Evolutionary conservation across 2,888 invertebrate species (phyloP), one percentile per base, ranked within the genome.

Genomic region (Fragum fragum): DNA sequence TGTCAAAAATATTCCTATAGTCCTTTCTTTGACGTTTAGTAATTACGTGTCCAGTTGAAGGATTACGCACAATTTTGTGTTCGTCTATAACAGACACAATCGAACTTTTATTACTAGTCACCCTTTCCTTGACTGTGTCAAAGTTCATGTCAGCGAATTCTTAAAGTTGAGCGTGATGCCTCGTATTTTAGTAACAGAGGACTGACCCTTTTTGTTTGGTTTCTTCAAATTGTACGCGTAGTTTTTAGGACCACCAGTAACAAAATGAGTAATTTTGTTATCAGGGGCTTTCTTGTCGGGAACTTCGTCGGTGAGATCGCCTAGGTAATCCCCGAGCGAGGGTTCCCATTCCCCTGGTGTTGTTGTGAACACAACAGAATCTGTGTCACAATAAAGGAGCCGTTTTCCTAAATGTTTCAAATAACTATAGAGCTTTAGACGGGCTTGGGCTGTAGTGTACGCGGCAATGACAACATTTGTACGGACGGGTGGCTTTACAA

Each of bases 401-500:
- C 72, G 28, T 32, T 42, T n/a, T n/a, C n/a, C n/a, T n/a, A n/a
- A n/a, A n/a, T n/a, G n/a, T n/a, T n/a, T n/a, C n/a, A n/a, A n/a
- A n/a, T n/a, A n/a, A n/a, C n/a, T n/a, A n/a, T n/a, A n/a, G n/a
- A n/a, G n/a, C n/a, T n/a, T n/a, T n/a, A 21, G 66, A 39, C 68
- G 23, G 47, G 70, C 59, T 59, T 59, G 59, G 32, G 79, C 76
- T 26, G 83, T 83, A 6, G 81, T 71, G 26, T 63, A 75, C 14
- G 75, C 75, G 23, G 76, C 76, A 6, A 81, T 47, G 7, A 81
- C 74, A 53, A 81, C 74, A 55, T 82, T 79, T 0, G 82, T 79
- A 18, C 63, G 18, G 32, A 21, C 29, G 21, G 69, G 70, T 0
- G 79, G 55, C 47, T 68, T 73, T 2, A 79, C 61, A 55, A 82